Conservation (phyloP, 2,797 vertebrate species). For the Sebastes umbrosus region DNA sequence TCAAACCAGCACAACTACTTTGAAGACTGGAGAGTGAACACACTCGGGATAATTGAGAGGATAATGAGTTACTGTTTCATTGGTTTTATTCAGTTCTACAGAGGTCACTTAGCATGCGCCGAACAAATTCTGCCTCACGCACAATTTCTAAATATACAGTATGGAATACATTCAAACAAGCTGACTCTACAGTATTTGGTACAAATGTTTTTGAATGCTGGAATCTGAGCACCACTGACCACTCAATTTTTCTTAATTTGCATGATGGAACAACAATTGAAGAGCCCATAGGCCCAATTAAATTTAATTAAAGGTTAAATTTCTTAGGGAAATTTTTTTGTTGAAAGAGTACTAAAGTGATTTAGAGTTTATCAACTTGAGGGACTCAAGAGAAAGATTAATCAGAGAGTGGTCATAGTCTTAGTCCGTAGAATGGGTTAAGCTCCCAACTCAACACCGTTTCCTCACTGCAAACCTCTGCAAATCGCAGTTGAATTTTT, state of each 20-base stretch:
- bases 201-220: background rate
- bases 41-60: background rate
- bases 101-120: background rate
- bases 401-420: background rate
- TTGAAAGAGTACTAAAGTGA: background rate
- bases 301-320: background rate
- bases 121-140: background rate
- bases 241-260: background rate
- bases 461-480: background rate
- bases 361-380: background rate
- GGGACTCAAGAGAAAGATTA: background rate
- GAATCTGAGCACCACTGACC: background rate
- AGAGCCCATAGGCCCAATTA: background rate
- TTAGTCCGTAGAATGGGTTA: background rate
- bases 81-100: background rate
- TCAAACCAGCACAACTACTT: background rate
- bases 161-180: background rate
- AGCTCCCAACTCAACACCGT: background rate
- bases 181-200: background rate
- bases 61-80: slow-evolving; percentile 2
- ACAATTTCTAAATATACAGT: background rate
- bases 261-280: background rate
- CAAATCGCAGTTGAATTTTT: background rate
- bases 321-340: background rate
- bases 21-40: background rate